phyloP scores from a whole-genome alignment of 2,113 vertebrate genomes.

The Chiloscyllium plagiosum region DNA sequence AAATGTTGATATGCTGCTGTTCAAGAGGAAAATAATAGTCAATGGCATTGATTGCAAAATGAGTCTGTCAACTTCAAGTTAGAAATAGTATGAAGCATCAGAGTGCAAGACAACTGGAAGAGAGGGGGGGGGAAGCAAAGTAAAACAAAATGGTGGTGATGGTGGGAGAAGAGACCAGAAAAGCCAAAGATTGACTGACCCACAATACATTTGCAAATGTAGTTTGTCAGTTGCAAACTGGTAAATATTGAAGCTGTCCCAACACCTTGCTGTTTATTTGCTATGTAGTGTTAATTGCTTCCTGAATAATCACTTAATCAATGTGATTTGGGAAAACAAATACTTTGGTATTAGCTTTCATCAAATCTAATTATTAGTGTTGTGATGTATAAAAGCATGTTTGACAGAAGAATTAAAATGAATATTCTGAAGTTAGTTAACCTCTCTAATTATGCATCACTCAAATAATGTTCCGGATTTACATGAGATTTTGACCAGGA shows the following conservation, averaged over 20 bases:
- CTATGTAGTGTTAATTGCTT: neutral
- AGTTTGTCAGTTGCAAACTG: neutral
- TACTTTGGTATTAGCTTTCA: neutral
- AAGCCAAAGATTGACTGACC: neutral
- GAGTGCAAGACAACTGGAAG: neutral
- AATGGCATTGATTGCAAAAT: neutral
- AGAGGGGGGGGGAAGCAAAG: neutral
- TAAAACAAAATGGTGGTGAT: neutral
- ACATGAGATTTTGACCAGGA: neutral
- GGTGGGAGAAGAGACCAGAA: neutral
- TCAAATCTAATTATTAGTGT: constrained; percentile 2
- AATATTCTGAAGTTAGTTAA: neutral
- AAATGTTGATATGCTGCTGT: neutral
- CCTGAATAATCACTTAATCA: neutral
- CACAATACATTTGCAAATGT: neutral
- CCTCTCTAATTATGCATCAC: neutral
- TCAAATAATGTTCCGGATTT: neutral
- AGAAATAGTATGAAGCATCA: neutral
- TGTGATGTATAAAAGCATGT: neutral
- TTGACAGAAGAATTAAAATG: neutral
- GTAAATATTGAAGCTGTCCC: neutral
- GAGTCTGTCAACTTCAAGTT: neutral
- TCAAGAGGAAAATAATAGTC: neutral
- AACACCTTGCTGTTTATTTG: neutral
- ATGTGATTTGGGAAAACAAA: neutral